A percentile compares a stretch with the other conserved stretches of the same genome.
Evolutionary conservation across 2,888 invertebrate species (phyloP).

Genomic region (Psococerastis gibbosa): DNA sequence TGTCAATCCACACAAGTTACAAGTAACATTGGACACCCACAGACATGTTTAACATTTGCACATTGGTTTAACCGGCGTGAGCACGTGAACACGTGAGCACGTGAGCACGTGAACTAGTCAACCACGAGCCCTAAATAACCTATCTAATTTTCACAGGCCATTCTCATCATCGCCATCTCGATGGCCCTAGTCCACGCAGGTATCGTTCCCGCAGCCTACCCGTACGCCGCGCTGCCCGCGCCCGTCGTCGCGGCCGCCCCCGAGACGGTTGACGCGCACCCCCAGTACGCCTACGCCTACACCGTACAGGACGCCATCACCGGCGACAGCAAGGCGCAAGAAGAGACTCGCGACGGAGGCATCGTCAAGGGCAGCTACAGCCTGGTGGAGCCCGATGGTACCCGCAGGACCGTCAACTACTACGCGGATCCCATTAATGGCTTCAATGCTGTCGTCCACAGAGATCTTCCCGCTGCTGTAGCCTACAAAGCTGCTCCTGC

Average conservation of each 20-base stretch:
- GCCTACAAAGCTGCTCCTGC: slow-evolving; percentile 1
- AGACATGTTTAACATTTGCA: too few species aligned
- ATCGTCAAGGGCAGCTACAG: slow-evolving; percentile 24
- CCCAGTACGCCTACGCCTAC: slow-evolving; percentile 19
- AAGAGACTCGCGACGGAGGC: slow-evolving; percentile 22
- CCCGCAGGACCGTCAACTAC: slow-evolving; percentile 23
- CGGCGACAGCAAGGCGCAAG: slow-evolving; percentile 22
- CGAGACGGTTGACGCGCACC: slow-evolving; percentile 18
- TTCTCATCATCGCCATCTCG: neutral
- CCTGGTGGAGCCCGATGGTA: slow-evolving; percentile 22
- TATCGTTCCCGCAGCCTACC: slow-evolving; percentile 7
- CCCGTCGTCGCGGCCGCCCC: slow-evolving; percentile 16
- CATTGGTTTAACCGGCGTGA: too few species aligned
- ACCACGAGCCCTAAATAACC: too few species aligned
- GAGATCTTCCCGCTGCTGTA: slow-evolving; percentile 14
- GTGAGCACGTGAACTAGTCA: too few species aligned
- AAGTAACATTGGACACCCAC: too few species aligned
- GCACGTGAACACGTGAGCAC: too few species aligned
- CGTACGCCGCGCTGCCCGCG: slow-evolving; percentile 13
- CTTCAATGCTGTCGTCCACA: slow-evolving; percentile 23
- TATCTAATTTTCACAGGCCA: too few species aligned
- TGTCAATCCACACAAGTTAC: too few species aligned
- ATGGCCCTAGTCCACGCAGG: neutral
- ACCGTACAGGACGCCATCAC: slow-evolving; percentile 20
- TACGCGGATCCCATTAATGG: slow-evolving; percentile 24